Base-by-base conservation (phyloP, 64 coral and sea anemone species). In the Acropora yongei region DNA sequence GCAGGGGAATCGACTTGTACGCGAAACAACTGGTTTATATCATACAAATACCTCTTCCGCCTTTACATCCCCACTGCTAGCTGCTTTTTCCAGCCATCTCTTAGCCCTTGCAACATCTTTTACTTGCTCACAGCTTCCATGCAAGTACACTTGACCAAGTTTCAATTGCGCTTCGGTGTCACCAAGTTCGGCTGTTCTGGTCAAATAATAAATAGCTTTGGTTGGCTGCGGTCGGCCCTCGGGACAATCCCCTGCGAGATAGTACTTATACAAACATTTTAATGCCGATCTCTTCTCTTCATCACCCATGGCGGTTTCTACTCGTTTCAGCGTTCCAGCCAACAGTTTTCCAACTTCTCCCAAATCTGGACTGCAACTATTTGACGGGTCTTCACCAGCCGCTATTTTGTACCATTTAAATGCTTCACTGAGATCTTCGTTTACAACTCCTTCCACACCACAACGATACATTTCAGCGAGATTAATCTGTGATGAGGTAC, bases 361-460 rank as follows among this genome's bases (percentile, higher is more conserved):
- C 58, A 80, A 9, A 44, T 55, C 10, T 65, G 7, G 1, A 74
- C 0, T 42, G 10, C 16, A 63, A 13, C 3, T 8, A 19, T 66
- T 4, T 10, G 66, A 60, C 68, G 11, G 17, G 60, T 91, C 88
- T 78, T 97, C 95, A 10, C 88, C 92, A 49, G 92, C 95, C 6
- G 95, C 95, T 49, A 47, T 94, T 74, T 80, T 97, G 16, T 91
- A 97, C 95, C 95, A 97, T 49, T 20, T 81, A 66, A 97, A 94
- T 1, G 95, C 89, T 83, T 97, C 92, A 49, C 78, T 69, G 6
- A 97, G 6, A 57, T 97, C 92, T 85, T 91, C 75, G 19, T 84
- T 42, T 39, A 97, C 95, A 19, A 97, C 92, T n/a, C 66, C 88
- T 85, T 91, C 82, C 8, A 88, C 20, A 0, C 95, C 95, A 91